These are phyloP conservation scores for Gymnoscopelus microlampas DNA, from an alignment of 2,797 vertebrate species.

Conservation along the genomic window DNA sequence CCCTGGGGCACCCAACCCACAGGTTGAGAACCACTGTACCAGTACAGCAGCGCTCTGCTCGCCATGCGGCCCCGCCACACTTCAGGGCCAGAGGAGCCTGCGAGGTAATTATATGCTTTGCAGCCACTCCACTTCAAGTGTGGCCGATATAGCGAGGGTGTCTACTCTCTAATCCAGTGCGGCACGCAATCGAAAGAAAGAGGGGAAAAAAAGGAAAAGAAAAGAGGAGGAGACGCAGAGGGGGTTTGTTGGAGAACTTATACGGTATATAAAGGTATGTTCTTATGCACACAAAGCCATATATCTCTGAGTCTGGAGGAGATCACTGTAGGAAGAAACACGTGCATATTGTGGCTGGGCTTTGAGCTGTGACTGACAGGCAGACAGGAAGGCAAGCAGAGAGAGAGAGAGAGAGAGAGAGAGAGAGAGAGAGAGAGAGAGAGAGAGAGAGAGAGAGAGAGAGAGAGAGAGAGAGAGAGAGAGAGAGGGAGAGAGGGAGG, in stretches of 20 bases:
- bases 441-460: not conserved
- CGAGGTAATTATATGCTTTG: constrained; percentile 90
- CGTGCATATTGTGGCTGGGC: not conserved
- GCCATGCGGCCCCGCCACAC: constrained; percentile 68
- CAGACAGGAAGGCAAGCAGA: constrained; percentile 81
- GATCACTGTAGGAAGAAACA: not conserved
- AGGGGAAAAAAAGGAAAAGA: too few species aligned
- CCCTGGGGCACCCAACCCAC: too few species aligned
- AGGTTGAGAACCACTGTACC: too few species aligned
- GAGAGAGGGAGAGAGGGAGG: not conserved
- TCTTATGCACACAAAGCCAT: not conserved
- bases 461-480: not conserved
- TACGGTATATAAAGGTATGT: not conserved
- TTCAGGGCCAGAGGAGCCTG: constrained; percentile 90
- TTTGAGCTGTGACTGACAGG: constrained; percentile 68
- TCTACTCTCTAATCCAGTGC: constrained; percentile 88
- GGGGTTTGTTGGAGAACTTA: constrained; percentile 54
- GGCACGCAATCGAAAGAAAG: constrained; percentile 70
- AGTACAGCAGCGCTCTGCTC: too few species aligned
- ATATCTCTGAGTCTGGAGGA: constrained; percentile 27
- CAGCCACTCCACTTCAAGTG: constrained; percentile 91
- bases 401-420: constrained; percentile 31
- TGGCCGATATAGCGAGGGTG: constrained; percentile 89
- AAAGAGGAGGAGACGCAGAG: constrained; percentile 48
- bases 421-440: not conserved